Base-by-base conservation (phyloP, 2,888 invertebrate species). In the Drosophila stalkeri region DNA sequence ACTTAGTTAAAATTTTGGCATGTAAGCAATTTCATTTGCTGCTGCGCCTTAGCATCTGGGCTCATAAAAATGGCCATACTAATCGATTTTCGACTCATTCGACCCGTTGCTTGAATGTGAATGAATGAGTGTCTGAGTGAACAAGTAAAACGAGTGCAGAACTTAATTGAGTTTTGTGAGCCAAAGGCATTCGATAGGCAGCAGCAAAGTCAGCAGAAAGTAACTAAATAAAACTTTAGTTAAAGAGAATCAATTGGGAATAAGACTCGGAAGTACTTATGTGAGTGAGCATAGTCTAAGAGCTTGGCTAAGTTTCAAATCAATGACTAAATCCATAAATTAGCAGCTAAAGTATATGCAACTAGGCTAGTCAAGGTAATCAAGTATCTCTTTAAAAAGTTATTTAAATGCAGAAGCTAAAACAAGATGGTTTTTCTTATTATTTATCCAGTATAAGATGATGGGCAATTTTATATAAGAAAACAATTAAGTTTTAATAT, bases 1-100 rank as follows among this genome's bases (percentile, higher is more conserved):
- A 85, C 85, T 85, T 89, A 63, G 90, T 75, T 80, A 82, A 85
- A 82, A 85, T 82, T 85, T 71, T 87, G 86, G 86, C 85, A 46
- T 67, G 80, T 89, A 82, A 85, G 85, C 85, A 89, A 89, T 85
- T 85, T 89, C 77, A 72, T 72, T 79, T 75, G 72, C 66, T 27
- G n/a, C 27, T 73, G 70, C 61, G 64, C 57, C 64, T 75, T 39
- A 55, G 56, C 57, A 51, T 14, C 39, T n/a, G 67, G 67, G 54
- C 63, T 77, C 86, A 80, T 87, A 85, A 85, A 89, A 87, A 87
- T 82, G 69, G 66, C 56, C 69, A 75, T 56, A 71, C 86, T 75
- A 85, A 88, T 85, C 86, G 90, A 89, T 88, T 86, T 76, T 89
- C 64, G 67, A 86, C 72, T 70, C 62, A 35, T 43, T 46, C n/a